These are phyloP conservation scores for Batillaria attramentaria DNA, from an alignment of 1,140 invertebrate species.

Conservation along the genomic window DNA sequence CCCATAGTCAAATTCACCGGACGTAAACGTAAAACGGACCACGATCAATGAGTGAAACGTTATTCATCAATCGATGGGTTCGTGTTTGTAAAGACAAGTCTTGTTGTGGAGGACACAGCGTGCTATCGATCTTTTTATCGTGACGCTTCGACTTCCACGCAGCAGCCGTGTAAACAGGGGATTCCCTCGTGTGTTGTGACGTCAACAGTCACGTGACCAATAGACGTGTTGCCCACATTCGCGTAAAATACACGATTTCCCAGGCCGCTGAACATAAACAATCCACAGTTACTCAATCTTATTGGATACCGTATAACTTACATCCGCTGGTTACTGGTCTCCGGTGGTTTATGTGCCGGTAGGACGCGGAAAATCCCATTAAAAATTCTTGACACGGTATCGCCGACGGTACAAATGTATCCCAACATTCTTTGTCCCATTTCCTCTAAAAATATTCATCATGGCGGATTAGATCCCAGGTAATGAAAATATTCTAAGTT, in stretches of 20 bases:
- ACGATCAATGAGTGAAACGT: not conserved
- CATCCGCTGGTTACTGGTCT: not conserved
- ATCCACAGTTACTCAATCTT: too few relatives aligned
- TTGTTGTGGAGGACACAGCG: too few relatives aligned
- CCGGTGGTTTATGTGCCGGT: not conserved
- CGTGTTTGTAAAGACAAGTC: too few relatives aligned
- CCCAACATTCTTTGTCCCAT: slow-evolving; percentile 36
- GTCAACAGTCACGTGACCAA: slow-evolving; percentile 15
- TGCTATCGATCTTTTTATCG: not conserved
- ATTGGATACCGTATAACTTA: not conserved
- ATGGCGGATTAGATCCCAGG: slow-evolving; percentile 36
- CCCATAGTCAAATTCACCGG: not conserved
- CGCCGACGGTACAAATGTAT: slow-evolving; percentile 23
- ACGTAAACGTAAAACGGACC: too few relatives aligned
- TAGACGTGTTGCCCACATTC: not conserved
- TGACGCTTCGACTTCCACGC: not conserved
- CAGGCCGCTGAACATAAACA: not conserved
- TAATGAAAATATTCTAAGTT: slow-evolving; percentile 28
- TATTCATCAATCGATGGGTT: not conserved
- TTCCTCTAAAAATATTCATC: slow-evolving; percentile 39
- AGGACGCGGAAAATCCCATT: not conserved
- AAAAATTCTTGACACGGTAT: slow-evolving; percentile 5
- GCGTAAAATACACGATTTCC: not conserved
- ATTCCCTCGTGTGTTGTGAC: slow-evolving; percentile 27
- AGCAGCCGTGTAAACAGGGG: slow-evolving; percentile 5